A percentile compares a stretch with the other conserved stretches of the same genome.
These are phyloP conservation scores for Anguilla megastoma DNA, from an alignment of 2,797 vertebrate genomes.

Conservation along the genomic window DNA sequence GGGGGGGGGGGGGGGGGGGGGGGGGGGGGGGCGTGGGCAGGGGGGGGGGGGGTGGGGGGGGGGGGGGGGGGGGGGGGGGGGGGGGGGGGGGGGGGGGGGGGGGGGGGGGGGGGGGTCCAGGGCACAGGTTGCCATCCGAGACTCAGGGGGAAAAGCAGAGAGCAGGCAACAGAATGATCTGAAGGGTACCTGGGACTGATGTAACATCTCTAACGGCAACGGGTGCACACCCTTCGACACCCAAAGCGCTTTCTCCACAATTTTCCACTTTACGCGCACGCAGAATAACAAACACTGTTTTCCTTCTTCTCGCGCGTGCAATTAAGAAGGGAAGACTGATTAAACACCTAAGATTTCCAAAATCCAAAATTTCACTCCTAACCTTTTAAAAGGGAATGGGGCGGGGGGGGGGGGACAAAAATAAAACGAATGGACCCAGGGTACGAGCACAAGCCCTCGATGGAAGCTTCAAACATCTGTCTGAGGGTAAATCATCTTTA, in stretches of 20 bases:
- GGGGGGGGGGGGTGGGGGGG: conserved; percentile 48
- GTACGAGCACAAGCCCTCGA: conserved; percentile 51
- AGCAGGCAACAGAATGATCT: conserved; percentile 45
- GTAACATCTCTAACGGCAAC: conserved; percentile 35
- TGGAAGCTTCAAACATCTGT: conserved; percentile 67
- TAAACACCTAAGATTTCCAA: conserved; percentile 40
- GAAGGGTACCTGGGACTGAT: conserved; percentile 48
- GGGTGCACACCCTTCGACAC: conserved; percentile 2
- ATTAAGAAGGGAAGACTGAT: conserved; percentile 41
- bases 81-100: conserved; percentile 41
- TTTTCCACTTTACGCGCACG: conserved; percentile 43
- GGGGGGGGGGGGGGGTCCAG: conserved; percentile 50
- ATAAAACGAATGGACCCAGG: conserved; percentile 61
- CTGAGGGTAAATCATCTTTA: conserved; percentile 71
- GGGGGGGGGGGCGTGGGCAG: conserved; percentile 40
- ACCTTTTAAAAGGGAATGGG: conserved; percentile 58
- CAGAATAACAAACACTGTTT: conserved; percentile 17
- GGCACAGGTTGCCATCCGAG: conserved; percentile 62
- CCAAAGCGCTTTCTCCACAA: conserved; percentile 32
- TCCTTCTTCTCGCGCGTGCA: conserved; percentile 27
- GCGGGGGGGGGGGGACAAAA: conserved; percentile 45
- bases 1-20: conserved; percentile 57
- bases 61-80: conserved; percentile 48
- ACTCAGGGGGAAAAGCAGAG: conserved; percentile 33
- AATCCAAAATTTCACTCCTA: conserved; percentile 50